Evolutionary conservation across 2,888 invertebrate genomes (phyloP).

Genomic region (Papilio elwesi): DNA sequence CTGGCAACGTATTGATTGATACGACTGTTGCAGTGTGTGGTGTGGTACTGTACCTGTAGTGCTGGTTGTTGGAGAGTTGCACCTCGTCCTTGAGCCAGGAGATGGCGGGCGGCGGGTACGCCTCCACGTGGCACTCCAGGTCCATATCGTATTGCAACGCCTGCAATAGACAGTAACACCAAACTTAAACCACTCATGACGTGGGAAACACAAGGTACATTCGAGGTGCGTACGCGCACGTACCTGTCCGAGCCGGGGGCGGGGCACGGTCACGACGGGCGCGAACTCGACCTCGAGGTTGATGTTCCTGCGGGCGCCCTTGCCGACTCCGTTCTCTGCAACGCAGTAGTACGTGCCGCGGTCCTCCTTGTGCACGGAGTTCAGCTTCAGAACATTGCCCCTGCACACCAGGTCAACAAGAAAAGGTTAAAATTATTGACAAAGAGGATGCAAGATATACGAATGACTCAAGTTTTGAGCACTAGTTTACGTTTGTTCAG

Average conservation of each 20-base stretch:
- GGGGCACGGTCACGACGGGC: constrained; percentile 93
- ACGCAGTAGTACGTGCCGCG: constrained; percentile 97
- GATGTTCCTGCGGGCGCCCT: constrained; percentile 92
- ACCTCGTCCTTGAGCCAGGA: constrained; percentile 94
- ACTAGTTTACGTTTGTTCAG: too few species aligned
- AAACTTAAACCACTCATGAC: too few species aligned
- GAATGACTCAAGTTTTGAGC: too few species aligned
- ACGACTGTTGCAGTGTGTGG: background rate
- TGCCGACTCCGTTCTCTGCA: constrained; percentile 94
- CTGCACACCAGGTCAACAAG: constrained; percentile 70
- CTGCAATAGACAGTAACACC: constrained; percentile 64
- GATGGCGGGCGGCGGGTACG: constrained; percentile 96
- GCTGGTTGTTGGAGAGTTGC: constrained; percentile 94
- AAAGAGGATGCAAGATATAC: too few species aligned
- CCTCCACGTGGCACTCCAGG: constrained; percentile 96
- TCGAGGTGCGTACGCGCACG: background rate
- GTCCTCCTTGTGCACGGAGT: constrained; percentile 92
- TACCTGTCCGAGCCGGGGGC: constrained; percentile 90
- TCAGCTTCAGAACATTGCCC: constrained; percentile 91
- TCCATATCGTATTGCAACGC: constrained; percentile 97
- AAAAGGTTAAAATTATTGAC: too few species aligned
- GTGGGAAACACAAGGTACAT: background rate
- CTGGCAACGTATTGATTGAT: too few species aligned
- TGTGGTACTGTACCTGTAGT: constrained; percentile 84
- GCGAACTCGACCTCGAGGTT: constrained; percentile 96